A percentile compares a stretch with the other conserved stretches of the same genome.
These are phyloP conservation scores for Linnaemya tessellans DNA, from an alignment of 2,888 invertebrate species.

Conservation along the genomic window DNA sequence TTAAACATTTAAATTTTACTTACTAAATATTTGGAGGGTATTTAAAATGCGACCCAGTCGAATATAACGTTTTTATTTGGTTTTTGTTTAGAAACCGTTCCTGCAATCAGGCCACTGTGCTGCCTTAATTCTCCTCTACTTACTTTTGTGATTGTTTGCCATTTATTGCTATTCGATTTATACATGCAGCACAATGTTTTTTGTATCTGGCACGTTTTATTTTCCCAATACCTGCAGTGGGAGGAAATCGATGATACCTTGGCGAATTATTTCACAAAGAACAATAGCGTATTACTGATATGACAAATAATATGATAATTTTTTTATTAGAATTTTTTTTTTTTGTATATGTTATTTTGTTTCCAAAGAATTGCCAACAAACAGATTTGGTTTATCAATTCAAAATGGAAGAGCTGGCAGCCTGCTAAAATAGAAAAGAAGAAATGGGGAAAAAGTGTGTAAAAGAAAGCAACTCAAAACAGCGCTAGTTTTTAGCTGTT, in stretches of 20 bases:
- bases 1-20: too few species aligned
- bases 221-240: conserved; percentile 12
- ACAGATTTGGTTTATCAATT: conserved; percentile 34
- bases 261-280: conserved; percentile 14
- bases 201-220: conserved; percentile 31
- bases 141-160: neutral
- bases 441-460: neutral
- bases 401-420: conserved; percentile 18
- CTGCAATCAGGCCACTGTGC: conserved; percentile 29
- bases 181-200: conserved; percentile 20
- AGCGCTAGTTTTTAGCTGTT: conserved; percentile 7
- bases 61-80: too few species aligned
- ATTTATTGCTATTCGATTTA: conserved; percentile 25
- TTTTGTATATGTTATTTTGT: neutral
- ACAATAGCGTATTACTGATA: conserved; percentile 27
- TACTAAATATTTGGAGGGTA: too few species aligned
- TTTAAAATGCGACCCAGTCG: too few species aligned
- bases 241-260: conserved; percentile 6
- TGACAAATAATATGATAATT: conserved; percentile 38
- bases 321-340: neutral
- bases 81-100: too few species aligned
- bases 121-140: conserved; percentile 1
- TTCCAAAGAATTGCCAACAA: neutral
- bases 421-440: conserved; percentile 1
- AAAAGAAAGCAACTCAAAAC: neutral